phyloP scores from a whole-genome alignment of 2,113 vertebrate genomes.

The Conger conger region DNA sequence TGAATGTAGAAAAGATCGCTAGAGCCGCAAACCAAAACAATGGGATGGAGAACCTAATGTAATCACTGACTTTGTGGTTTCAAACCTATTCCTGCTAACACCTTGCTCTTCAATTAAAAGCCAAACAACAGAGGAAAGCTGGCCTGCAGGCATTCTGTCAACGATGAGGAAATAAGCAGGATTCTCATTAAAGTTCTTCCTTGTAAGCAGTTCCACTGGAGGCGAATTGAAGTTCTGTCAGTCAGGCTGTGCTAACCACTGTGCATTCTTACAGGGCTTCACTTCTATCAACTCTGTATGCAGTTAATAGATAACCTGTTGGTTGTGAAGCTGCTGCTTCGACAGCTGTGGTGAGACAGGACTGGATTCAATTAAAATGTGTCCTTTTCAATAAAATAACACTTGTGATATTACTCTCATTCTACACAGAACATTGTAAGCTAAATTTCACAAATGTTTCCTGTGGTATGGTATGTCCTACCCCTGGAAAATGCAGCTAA shows the following conservation, averaged over 20 bases:
- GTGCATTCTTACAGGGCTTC: background rate
- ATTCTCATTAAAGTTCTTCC: background rate
- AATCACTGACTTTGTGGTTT: background rate
- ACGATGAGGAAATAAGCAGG: background rate
- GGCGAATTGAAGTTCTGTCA: conserved; percentile 5
- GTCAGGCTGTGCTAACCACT: background rate
- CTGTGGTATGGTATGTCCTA: background rate
- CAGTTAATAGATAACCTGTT: background rate
- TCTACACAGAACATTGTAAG: background rate
- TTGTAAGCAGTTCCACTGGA: conserved; percentile 7
- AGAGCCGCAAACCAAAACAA: background rate
- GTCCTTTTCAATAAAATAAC: background rate
- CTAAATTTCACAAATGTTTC: background rate
- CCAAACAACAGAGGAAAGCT: background rate
- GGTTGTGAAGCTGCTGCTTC: background rate
- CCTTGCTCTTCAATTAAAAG: background rate
- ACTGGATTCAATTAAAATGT: background rate
- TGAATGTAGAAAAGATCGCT: background rate
- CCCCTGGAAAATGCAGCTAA: background rate
- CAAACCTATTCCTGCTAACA: background rate
- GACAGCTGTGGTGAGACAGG: background rate
- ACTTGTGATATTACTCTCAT: background rate
- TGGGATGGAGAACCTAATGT: background rate
- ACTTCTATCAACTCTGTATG: background rate
- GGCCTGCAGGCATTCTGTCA: background rate